A percentile compares a stretch with the other conserved stretches of the same genome.
phyloP scores from a whole-genome alignment of 37 sponge, comb jelly and placozoan species.

The Corticium candelabrum region DNA sequence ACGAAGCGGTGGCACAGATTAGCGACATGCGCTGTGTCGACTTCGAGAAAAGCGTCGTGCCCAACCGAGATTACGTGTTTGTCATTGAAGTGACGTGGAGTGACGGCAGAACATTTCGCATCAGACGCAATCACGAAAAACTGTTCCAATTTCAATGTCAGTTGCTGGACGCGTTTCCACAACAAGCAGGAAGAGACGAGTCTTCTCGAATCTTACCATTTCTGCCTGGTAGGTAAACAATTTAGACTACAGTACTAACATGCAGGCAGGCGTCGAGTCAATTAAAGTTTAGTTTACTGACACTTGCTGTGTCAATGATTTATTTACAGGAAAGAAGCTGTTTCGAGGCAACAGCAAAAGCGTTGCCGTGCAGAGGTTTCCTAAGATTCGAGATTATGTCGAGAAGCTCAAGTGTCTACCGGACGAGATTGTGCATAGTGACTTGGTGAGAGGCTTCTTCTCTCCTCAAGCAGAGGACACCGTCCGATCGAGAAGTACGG shows the following conservation, averaged over 20 bases:
- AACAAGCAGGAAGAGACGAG: not conserved
- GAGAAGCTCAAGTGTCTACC: not conserved
- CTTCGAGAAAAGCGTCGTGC: not conserved
- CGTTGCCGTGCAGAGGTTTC: not conserved
- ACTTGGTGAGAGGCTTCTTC: not conserved
- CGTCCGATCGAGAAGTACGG: not conserved
- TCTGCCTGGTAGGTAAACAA: too few species aligned
- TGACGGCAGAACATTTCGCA: not conserved
- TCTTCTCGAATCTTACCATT: not conserved
- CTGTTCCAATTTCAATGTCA: not conserved
- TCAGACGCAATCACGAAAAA: slow-evolving; percentile 1
- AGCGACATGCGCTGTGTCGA: not conserved
- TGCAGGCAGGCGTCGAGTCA: too few species aligned
- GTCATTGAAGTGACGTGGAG: not conserved
- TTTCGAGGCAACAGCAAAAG: not conserved
- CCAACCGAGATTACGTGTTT: not conserved
- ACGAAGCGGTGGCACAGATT: not conserved
- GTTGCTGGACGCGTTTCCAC: not conserved
- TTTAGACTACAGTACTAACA: too few species aligned
- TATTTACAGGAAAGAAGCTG: not conserved
- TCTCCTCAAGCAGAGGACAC: not conserved
- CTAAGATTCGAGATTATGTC: not conserved
- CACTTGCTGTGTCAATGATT: too few species aligned
- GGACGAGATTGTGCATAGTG: not conserved
- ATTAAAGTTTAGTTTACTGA: too few species aligned